Conservation (phyloP, 2,888 invertebrate species). For the Cotesia congregata region DNA sequence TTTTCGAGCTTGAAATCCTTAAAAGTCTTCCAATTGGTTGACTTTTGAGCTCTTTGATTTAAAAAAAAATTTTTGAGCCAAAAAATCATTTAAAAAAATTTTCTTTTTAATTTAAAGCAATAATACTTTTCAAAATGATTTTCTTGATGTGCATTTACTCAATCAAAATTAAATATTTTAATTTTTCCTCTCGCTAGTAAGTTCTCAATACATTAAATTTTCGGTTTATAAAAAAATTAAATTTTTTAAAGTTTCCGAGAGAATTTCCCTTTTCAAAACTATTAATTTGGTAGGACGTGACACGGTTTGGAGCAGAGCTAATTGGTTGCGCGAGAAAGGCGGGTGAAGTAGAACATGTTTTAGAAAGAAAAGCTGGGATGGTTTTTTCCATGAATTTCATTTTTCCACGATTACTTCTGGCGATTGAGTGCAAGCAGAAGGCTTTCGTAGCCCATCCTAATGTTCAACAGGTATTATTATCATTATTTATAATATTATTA, state of each 20-base stretch:
- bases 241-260: neutral
- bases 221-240: neutral
- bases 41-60: no score
- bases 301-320: slow-evolving; percentile 74
- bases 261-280: no score
- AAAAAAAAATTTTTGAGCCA: no score
- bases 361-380: slow-evolving; percentile 72
- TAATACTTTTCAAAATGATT: no score
- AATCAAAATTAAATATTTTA: no score
- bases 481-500: slow-evolving; percentile 2
- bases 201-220: neutral
- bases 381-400: slow-evolving; percentile 68
- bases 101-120: no score
- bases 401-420: slow-evolving; percentile 78
- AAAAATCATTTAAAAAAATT: no score
- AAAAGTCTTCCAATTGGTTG: no score
- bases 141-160: no score
- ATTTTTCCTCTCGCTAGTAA: no score
- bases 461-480: slow-evolving; percentile 75
- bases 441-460: slow-evolving; percentile 84
- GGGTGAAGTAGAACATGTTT: slow-evolving; percentile 78
- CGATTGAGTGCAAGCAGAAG: slow-evolving; percentile 80
- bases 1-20: no score
- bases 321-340: slow-evolving; percentile 79
- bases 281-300: slow-evolving; percentile 65